Percentiles rank a stretch among this genome's conserved stretches.
phyloP scores from a whole-genome alignment of 2,888 invertebrate species.

The Meghimatium bilineatum region DNA sequence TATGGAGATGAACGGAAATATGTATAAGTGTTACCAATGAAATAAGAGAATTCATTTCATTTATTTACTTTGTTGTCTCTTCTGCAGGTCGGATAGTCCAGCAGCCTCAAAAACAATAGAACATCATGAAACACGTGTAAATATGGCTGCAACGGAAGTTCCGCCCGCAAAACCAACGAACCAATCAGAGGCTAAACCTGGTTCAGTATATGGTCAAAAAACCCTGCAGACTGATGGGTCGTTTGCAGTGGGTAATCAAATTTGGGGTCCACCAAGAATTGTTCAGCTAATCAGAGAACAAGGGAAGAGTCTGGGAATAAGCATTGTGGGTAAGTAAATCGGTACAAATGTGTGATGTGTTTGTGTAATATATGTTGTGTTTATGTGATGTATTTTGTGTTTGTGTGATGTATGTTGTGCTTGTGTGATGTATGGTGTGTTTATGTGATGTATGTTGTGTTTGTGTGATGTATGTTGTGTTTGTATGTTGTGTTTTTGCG shows the following conservation, averaged over 20 bases:
- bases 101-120: neutral
- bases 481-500: too few relatives aligned
- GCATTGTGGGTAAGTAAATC: slow-evolving; percentile 97
- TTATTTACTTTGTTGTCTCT: neutral
- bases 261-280: slow-evolving; percentile 88
- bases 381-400: too few relatives aligned
- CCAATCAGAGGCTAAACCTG: slow-evolving; percentile 30
- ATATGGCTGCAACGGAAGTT: slow-evolving; percentile 1
- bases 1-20: too few relatives aligned
- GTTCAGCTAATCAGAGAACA: slow-evolving; percentile 86
- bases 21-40: too few relatives aligned
- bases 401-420: too few relatives aligned
- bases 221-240: slow-evolving; percentile 63
- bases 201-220: slow-evolving; percentile 57
- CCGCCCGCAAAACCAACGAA: slow-evolving; percentile 31
- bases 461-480: too few relatives aligned
- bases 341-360: slow-evolving; percentile 77
- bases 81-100: slow-evolving; percentile 17
- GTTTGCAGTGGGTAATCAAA: slow-evolving; percentile 67
- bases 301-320: slow-evolving; percentile 92
- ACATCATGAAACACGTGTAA: slow-evolving; percentile 12
- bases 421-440: too few relatives aligned
- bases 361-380: too few relatives aligned
- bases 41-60: too few relatives aligned
- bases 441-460: too few relatives aligned